These are phyloP conservation scores for Scytalopus superciliaris DNA, from an alignment of 2,113 vertebrate species.

Conservation along the genomic window DNA sequence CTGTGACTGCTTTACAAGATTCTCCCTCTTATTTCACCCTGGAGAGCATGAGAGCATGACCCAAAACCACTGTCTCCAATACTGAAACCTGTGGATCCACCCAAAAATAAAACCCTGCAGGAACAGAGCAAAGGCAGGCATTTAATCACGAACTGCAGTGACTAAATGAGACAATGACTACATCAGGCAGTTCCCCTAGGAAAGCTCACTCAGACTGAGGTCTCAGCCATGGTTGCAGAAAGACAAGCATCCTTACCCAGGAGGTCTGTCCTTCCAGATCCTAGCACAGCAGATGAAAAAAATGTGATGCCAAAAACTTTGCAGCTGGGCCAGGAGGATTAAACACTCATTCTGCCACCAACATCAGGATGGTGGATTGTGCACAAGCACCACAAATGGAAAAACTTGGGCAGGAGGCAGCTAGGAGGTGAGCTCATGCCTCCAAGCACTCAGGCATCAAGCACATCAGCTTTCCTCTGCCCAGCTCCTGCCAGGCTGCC, in stretches of 20 bases:
- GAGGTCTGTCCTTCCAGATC: background rate
- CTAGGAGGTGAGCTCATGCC: background rate
- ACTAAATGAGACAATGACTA: background rate
- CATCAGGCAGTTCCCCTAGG: background rate
- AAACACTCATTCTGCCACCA: background rate
- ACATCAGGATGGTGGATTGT: background rate
- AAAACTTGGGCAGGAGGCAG: background rate
- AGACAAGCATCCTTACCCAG: background rate
- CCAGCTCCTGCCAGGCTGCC: background rate
- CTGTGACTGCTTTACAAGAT: background rate
- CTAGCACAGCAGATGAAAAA: background rate
- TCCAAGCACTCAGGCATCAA: background rate
- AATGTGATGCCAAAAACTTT: fast-evolving
- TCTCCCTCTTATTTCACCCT: background rate
- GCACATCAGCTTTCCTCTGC: fast-evolving
- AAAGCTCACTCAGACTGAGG: background rate
- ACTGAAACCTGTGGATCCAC: background rate
- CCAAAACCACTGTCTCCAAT: background rate
- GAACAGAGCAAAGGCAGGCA: background rate
- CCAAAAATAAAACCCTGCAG: background rate
- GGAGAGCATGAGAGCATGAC: background rate
- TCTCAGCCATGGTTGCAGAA: background rate
- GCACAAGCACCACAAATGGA: background rate
- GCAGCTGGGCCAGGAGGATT: background rate
- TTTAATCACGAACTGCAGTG: background rate